A percentile compares a stretch with the other conserved stretches of the same genome.
These are phyloP conservation scores for Hassar affinis DNA, from an alignment of 2,113 vertebrate genomes.

Conservation along the genomic window DNA sequence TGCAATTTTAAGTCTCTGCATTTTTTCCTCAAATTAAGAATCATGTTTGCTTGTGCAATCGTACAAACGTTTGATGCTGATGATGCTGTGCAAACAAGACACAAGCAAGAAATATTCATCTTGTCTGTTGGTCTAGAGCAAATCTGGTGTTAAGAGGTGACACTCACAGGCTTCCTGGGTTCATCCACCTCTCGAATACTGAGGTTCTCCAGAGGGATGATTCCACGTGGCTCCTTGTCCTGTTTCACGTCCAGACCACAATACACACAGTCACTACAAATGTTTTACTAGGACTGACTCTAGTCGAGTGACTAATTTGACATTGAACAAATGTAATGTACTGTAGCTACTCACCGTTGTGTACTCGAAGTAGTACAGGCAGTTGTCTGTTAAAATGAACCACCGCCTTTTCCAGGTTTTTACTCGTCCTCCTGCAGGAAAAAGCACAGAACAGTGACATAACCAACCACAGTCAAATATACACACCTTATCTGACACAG, in stretches of 20 bases:
- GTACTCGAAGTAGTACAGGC: constrained; percentile 57
- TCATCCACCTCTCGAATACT: constrained; percentile 98
- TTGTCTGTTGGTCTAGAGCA: not conserved
- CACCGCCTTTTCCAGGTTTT: constrained; percentile 58
- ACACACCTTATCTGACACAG: not conserved
- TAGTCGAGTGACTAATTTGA: not conserved
- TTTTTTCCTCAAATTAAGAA: too few relatives aligned
- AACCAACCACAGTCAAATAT: constrained; percentile 18
- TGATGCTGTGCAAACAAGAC: not conserved
- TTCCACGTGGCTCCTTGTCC: constrained; percentile 97
- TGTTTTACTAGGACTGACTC: not conserved
- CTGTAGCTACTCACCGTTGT: constrained; percentile 53
- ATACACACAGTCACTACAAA: not conserved
- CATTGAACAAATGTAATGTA: not conserved
- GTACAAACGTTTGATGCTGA: too few relatives aligned
- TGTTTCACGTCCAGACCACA: constrained; percentile 51
- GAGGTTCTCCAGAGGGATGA: constrained; percentile 96
- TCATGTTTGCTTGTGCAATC: too few relatives aligned
- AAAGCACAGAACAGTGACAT: not conserved
- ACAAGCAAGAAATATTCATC: not conserved
- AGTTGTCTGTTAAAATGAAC: constrained; percentile 58
- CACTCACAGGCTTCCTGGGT: constrained; percentile 90
- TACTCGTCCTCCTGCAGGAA: constrained; percentile 49
- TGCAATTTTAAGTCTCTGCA: not conserved
- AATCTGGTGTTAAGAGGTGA: not conserved